These are phyloP conservation scores for Hoplodrina blanda DNA, from an alignment of 2,888 invertebrate genomes.

Conservation along the genomic window DNA sequence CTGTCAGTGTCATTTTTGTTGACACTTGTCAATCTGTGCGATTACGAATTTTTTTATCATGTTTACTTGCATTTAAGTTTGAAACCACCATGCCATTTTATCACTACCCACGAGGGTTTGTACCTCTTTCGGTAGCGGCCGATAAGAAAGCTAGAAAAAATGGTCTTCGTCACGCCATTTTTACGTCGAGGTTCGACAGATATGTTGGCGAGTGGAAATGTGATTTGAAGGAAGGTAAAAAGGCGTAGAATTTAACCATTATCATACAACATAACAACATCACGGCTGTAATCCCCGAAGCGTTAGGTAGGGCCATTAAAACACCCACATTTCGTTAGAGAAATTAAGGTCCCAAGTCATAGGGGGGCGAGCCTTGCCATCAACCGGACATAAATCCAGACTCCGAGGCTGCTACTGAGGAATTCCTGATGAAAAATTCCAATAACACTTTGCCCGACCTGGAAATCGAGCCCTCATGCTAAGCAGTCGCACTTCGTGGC, in stretches of 20 bases:
- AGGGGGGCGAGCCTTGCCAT: too few relatives aligned
- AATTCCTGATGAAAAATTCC: too few relatives aligned
- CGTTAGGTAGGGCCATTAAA: too few relatives aligned
- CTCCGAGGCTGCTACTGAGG: too few relatives aligned
- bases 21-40: not conserved
- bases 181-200: conserved; percentile 86
- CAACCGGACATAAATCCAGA: too few relatives aligned
- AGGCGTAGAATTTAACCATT: not conserved
- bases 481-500: too few relatives aligned
- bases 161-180: conserved; percentile 90
- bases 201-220: conserved; percentile 92
- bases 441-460: too few relatives aligned
- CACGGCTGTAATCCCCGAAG: too few relatives aligned
- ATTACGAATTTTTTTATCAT: not conserved
- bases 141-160: conserved; percentile 89
- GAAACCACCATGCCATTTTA: conserved; percentile 81
- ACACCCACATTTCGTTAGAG: too few relatives aligned
- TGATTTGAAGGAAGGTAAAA: conserved; percentile 85
- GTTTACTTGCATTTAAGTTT: not conserved
- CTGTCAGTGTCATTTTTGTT: conserved; percentile 26
- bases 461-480: too few relatives aligned
- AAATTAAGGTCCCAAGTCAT: too few relatives aligned
- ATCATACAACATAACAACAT: too few relatives aligned
- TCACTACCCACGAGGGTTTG: conserved; percentile 82
- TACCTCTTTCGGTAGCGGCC: conserved; percentile 76